These are phyloP conservation scores for Florisuga fusca DNA, from an alignment of 2,797 vertebrate species.

Conservation along the genomic window DNA sequence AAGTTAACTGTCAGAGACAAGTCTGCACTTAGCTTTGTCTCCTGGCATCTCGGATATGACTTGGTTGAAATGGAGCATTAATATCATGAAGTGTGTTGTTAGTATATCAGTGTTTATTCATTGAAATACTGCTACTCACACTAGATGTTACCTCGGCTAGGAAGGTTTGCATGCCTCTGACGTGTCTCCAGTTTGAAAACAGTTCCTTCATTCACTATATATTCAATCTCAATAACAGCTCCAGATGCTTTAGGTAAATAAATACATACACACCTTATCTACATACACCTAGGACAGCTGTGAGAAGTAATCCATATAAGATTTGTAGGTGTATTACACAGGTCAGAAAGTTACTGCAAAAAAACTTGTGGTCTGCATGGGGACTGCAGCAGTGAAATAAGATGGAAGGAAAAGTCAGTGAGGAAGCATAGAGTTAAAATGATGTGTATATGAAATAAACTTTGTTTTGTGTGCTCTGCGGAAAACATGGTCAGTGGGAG, in stretches of 20 bases:
- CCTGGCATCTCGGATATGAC: neutral
- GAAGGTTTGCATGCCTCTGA: neutral
- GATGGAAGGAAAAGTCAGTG: neutral
- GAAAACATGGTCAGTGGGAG: neutral
- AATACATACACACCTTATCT: too few relatives aligned
- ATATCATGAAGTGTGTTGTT: neutral
- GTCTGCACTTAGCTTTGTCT: neutral
- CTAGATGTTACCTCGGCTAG: accelerated
- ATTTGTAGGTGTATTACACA: neutral
- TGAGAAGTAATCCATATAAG: neutral
- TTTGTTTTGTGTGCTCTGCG: neutral
- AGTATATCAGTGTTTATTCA: neutral
- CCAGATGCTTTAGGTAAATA: neutral
- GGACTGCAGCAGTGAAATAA: neutral
- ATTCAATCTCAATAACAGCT: neutral
- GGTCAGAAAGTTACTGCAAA: neutral
- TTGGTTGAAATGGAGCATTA: neutral
- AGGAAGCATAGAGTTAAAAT: neutral
- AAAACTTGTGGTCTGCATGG: neutral
- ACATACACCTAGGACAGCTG: neutral
- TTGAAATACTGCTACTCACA: neutral
- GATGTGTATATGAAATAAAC: neutral
- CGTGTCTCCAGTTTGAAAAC: neutral
- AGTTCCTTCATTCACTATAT: neutral
- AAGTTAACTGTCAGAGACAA: neutral